Evolutionary conservation across 2,113 vertebrate genomes (phyloP).

Genomic region (Etia nguti): DNA sequence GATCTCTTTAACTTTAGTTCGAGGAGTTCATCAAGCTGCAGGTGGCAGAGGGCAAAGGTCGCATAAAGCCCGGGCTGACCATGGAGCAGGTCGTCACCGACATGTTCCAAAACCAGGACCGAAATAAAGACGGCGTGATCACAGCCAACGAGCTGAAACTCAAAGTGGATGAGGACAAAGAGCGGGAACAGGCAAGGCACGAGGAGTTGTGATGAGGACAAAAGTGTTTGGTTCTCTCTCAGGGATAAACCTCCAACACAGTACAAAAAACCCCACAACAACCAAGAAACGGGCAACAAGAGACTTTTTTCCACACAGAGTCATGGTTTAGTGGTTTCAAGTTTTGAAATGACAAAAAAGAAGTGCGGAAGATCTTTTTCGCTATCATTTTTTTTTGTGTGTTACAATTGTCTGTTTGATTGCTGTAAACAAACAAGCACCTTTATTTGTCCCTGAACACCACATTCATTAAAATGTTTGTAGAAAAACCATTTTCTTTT

Average conservation of each 20-base stretch:
- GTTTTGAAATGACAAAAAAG: background rate
- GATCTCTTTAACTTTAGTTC: conserved; percentile 72
- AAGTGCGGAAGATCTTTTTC: background rate
- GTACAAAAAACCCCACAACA: background rate
- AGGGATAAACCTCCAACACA: conserved; percentile 41
- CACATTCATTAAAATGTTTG: conserved; percentile 42
- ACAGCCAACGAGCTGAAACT: conserved; percentile 85
- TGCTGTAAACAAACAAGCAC: conserved; percentile 42
- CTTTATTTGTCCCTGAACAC: conserved; percentile 44
- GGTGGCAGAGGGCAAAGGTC: conserved; percentile 84
- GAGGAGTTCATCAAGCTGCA: conserved; percentile 87
- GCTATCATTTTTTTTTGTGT: background rate
- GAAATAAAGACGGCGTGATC: conserved; percentile 87
- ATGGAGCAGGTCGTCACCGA: conserved; percentile 79
- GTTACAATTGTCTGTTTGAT: conserved; percentile 17
- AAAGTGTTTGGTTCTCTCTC: conserved; percentile 28
- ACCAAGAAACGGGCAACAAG: background rate
- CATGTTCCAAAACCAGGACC: conserved; percentile 96
- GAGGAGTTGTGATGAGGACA: conserved; percentile 82
- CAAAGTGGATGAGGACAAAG: conserved; percentile 86
- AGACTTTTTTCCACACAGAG: conserved; percentile 6
- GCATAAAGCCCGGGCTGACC: conserved; percentile 81
- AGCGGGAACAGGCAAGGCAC: conserved; percentile 69
- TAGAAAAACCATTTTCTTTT: background rate
- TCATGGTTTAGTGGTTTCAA: conserved; percentile 24